Evolutionary conservation across 2,797 vertebrate species (phyloP).

Genomic region (Alcedo quadribrachys): DNA sequence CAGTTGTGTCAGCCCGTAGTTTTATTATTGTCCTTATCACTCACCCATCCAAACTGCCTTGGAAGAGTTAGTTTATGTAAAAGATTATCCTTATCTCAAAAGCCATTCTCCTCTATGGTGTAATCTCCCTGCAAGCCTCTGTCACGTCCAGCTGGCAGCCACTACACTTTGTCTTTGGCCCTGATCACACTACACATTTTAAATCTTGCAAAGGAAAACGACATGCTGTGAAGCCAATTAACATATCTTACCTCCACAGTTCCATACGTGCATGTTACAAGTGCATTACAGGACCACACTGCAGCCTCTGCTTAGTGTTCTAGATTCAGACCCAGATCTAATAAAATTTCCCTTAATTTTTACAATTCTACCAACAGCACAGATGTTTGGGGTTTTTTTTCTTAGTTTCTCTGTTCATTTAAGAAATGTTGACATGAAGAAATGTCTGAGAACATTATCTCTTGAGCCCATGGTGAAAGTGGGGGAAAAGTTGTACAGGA

Average conservation of each 20-base stretch:
- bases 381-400: not conserved
- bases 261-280: not conserved
- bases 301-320: not conserved
- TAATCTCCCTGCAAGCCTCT: slow-evolving; percentile 70
- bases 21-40: slow-evolving; percentile 56
- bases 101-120: slow-evolving; percentile 64
- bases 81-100: slow-evolving; percentile 74
- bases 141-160: slow-evolving; percentile 62
- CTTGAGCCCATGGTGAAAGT: not conserved
- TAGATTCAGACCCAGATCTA: not conserved
- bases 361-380: not conserved
- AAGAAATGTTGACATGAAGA: not conserved
- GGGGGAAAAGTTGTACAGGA: not conserved
- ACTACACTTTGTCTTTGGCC: slow-evolving; percentile 62
- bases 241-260: slow-evolving; percentile 55
- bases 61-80: slow-evolving; percentile 69
- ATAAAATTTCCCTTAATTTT: not conserved
- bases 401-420: not conserved
- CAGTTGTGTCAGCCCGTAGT: slow-evolving; percentile 6
- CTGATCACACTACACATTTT: slow-evolving; percentile 40
- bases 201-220: slow-evolving; percentile 55
- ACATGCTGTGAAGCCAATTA: slow-evolving; percentile 43
- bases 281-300: not conserved
- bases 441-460: not conserved
- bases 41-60: slow-evolving; percentile 41